These are phyloP conservation scores for Caerostris darwini DNA, from an alignment of 1,140 invertebrate species.

Conservation along the genomic window DNA sequence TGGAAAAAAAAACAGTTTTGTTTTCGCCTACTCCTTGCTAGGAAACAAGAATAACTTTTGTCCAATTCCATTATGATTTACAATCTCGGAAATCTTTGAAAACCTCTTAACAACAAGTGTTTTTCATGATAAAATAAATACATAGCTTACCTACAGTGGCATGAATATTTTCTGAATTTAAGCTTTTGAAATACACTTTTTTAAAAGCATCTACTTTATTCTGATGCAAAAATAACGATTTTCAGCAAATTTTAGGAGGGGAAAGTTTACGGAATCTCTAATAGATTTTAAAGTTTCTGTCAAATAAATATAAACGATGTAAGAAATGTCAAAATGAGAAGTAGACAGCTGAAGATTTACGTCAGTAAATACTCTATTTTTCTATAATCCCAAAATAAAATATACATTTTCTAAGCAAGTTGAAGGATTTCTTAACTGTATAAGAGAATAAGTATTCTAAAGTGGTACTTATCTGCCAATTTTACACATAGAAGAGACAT, in stretches of 20 bases:
- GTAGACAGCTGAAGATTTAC: not conserved
- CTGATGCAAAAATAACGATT: not conserved
- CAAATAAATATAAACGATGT: not conserved
- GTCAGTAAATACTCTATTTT: not conserved
- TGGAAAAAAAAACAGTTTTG: too few relatives aligned
- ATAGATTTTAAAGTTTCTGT: not conserved
- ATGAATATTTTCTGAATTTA: too few relatives aligned
- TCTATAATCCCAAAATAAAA: not conserved
- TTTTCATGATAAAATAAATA: not conserved
- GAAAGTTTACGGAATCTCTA: not conserved
- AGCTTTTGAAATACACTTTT: not conserved
- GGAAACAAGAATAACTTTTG: too few relatives aligned
- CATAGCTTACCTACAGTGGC: not conserved
- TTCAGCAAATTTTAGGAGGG: not conserved
- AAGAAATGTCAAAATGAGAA: not conserved
- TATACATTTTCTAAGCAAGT: not conserved
- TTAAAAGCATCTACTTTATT: not conserved
- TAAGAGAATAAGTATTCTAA: too few relatives aligned
- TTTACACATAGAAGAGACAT: too few relatives aligned
- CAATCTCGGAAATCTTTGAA: too few relatives aligned
- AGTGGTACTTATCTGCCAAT: too few relatives aligned
- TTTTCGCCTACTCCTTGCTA: too few relatives aligned
- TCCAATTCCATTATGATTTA: too few relatives aligned
- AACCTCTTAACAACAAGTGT: not conserved
- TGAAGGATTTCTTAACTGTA: too few relatives aligned